Percentiles rank a stretch among this genome's conserved stretches.
phyloP scores from a whole-genome alignment of 2,113 vertebrate genomes.

The Odobenus rosmarus region DNA sequence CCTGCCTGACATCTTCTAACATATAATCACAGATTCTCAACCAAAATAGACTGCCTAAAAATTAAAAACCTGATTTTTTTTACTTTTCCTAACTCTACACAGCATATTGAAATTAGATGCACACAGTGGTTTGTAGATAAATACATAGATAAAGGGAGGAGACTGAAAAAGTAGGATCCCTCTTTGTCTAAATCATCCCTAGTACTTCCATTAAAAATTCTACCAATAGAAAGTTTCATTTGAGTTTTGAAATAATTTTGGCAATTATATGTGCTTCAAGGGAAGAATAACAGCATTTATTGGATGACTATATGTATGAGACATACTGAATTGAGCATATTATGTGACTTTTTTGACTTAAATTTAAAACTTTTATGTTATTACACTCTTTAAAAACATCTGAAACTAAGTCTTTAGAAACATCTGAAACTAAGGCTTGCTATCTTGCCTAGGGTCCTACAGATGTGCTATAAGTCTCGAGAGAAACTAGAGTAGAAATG shows the following conservation, averaged over 20 bases:
- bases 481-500: neutral
- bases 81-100: no score
- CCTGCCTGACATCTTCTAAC: no score
- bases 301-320: neutral
- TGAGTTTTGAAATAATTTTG: neutral
- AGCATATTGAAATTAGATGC: no score
- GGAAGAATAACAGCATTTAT: neutral
- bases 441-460: neutral
- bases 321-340: neutral
- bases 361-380: neutral
- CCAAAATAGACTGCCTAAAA: no score
- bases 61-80: no score
- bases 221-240: neutral
- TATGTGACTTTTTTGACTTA: neutral
- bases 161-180: neutral
- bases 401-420: neutral
- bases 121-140: no score
- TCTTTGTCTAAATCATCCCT: neutral
- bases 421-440: neutral
- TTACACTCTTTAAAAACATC: neutral
- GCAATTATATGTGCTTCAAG: neutral
- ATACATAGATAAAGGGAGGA: neutral
- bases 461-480: neutral
- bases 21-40: no score
- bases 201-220: neutral